Conservation (phyloP, 2,888 invertebrate genomes). For the Philonicus albiceps region DNA sequence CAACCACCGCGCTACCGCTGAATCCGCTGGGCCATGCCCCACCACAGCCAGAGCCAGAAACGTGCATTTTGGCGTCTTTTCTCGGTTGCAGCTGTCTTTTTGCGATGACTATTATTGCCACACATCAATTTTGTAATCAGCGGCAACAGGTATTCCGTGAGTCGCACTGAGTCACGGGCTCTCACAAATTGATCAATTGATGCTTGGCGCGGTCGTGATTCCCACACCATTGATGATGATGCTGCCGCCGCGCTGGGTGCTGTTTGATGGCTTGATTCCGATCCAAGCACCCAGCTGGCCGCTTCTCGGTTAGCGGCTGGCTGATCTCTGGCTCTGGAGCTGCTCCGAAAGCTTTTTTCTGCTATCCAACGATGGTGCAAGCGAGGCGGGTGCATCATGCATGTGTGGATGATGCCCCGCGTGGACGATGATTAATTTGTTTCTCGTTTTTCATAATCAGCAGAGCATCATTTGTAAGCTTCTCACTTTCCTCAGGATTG, state of each 20-base stretch:
- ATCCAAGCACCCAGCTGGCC: not conserved
- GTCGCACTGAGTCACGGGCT: slow-evolving; percentile 16
- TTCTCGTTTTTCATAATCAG: not conserved
- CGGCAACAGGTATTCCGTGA: slow-evolving; percentile 35
- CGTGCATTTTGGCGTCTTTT: not conserved
- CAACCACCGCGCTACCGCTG: not conserved
- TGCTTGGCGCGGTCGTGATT: slow-evolving; percentile 19
- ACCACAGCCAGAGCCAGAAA: not conserved
- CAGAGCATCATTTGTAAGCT: not conserved
- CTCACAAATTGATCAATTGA: slow-evolving; percentile 34
- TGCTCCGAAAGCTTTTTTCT: not conserved
- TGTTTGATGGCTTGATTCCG: not conserved
- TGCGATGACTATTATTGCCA: slow-evolving; percentile 30
- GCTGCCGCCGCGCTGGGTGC: not conserved
- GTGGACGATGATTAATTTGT: not conserved
- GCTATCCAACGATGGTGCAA: not conserved
- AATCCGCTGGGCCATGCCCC: not conserved
- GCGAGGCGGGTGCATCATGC: not conserved
- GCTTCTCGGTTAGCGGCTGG: not conserved
- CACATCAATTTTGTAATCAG: slow-evolving; percentile 39
- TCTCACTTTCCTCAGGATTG: not conserved
- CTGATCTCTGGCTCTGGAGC: not conserved
- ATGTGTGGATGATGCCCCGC: not conserved
- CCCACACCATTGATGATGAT: not conserved
- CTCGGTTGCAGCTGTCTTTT: slow-evolving; percentile 13